These are phyloP conservation scores for Drusus annulatus DNA, from an alignment of 1,140 invertebrate genomes.

Conservation along the genomic window DNA sequence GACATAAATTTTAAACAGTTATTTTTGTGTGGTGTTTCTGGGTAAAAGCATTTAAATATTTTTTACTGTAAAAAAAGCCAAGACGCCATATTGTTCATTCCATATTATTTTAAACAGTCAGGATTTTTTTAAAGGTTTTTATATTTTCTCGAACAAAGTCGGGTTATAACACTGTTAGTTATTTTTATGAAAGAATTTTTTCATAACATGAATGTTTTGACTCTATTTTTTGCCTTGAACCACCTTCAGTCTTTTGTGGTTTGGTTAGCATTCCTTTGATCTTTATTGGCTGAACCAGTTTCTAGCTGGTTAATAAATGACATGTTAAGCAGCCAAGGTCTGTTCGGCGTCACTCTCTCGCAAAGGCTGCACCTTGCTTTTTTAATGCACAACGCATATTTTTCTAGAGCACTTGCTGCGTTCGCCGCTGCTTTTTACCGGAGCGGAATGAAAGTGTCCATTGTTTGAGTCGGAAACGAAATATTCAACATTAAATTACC, in stretches of 20 bases:
- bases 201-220: neutral
- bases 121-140: no score
- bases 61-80: no score
- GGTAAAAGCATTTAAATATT: no score
- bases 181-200: no score
- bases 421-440: no score
- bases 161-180: no score
- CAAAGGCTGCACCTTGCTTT: constrained; percentile 38
- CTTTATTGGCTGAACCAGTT: constrained; percentile 49
- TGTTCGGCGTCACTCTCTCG: neutral
- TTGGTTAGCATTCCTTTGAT: constrained; percentile 36
- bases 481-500: neutral
- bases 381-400: constrained; percentile 13
- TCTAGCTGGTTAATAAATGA: constrained; percentile 45
- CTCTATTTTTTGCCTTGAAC: constrained; percentile 6
- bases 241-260: neutral
- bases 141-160: no score
- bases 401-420: neutral
- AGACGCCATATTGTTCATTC: no score
- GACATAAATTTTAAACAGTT: no score
- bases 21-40: no score
- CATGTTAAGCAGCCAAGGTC: constrained; percentile 50
- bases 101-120: no score
- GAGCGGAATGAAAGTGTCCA: no score
- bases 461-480: neutral